Evolutionary conservation across 1,140 invertebrate species (phyloP).

Genomic region (Bemisia tabaci): DNA sequence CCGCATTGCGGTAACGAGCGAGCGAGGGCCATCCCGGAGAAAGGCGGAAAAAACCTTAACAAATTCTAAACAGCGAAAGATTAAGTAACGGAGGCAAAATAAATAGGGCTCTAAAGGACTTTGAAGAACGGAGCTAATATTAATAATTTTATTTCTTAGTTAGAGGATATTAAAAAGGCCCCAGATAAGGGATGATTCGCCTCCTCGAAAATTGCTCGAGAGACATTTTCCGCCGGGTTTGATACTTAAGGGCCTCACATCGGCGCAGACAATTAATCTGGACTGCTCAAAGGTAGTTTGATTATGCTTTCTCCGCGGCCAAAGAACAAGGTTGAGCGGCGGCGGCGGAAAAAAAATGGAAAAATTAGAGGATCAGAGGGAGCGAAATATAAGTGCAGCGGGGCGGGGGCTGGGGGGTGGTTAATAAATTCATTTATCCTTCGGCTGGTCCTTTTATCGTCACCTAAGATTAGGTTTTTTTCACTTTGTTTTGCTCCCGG

Average conservation of each 20-base stretch:
- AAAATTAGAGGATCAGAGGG: neutral
- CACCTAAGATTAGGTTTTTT: neutral
- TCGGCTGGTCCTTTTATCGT: neutral
- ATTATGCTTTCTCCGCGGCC: neutral
- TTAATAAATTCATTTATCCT: neutral
- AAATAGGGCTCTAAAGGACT: neutral
- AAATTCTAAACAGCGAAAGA: neutral
- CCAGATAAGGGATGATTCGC: neutral
- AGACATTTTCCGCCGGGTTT: neutral
- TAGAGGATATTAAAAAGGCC: neutral
- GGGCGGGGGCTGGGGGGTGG: neutral
- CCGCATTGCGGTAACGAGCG: too few species aligned
- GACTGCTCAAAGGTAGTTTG: neutral
- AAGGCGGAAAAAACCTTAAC: neutral
- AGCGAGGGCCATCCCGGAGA: too few species aligned
- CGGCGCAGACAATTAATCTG: neutral
- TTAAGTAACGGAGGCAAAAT: neutral
- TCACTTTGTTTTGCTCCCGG: neutral
- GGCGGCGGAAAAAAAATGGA: neutral
- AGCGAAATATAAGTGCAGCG: neutral
- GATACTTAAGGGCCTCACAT: neutral
- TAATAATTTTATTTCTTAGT: constrained; percentile 1
- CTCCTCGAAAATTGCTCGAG: neutral
- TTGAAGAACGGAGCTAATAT: neutral
- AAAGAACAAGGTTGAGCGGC: neutral